These are phyloP conservation scores for Tetheella fluctuosa DNA, from an alignment of 2,888 invertebrate species.

Conservation along the genomic window DNA sequence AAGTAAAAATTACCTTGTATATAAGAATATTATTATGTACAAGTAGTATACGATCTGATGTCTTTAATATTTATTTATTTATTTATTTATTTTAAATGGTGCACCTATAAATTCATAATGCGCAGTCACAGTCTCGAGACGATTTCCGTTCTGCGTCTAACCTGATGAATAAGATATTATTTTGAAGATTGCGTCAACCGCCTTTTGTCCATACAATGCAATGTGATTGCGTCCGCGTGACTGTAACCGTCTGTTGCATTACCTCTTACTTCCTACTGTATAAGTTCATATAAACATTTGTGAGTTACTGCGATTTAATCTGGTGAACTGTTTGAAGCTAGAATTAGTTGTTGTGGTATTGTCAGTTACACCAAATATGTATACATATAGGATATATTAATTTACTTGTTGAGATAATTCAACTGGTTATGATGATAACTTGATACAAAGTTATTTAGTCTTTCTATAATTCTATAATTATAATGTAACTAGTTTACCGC, in stretches of 20 bases:
- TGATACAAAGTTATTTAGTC: too few species aligned
- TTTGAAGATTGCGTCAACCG: not conserved
- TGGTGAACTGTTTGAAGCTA: not conserved
- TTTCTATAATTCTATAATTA: too few species aligned
- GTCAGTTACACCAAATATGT: too few species aligned
- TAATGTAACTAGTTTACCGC: too few species aligned
- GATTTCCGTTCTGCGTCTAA: not conserved
- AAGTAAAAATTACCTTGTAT: too few species aligned
- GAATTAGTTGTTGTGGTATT: too few species aligned
- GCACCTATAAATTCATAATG: not conserved
- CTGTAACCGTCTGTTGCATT: not conserved
- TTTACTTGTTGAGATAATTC: too few species aligned
- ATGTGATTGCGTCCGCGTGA: not conserved
- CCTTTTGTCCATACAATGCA: not conserved
- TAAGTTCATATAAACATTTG: not conserved
- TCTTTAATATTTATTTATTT: too few species aligned
- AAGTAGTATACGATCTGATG: too few species aligned
- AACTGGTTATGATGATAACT: too few species aligned
- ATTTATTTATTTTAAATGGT: not conserved
- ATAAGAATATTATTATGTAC: too few species aligned
- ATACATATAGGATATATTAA: too few species aligned
- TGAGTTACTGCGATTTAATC: not conserved
- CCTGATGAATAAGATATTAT: constrained; percentile 1
- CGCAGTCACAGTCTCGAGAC: not conserved
- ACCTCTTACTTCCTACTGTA: not conserved